Conservation (phyloP, 2,113 vertebrate species). For the Dascyllus trimaculatus region DNA sequence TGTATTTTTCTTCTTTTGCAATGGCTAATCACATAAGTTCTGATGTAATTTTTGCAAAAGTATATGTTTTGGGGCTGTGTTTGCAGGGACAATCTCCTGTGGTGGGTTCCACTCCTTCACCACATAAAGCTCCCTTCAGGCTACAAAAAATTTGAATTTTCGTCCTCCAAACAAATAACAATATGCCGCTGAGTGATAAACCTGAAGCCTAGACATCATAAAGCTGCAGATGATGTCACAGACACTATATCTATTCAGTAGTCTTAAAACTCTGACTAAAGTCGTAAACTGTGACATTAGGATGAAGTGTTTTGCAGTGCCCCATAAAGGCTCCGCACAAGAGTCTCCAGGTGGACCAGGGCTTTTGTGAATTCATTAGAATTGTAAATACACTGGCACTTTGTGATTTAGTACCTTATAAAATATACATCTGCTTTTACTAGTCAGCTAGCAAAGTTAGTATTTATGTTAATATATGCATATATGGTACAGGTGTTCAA, state of each 20-base stretch:
- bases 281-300: slow-evolving; percentile 40
- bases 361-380: slow-evolving; percentile 55
- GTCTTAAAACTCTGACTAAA: slow-evolving; percentile 35
- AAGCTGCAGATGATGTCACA: slow-evolving; percentile 31
- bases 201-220: slow-evolving; percentile 8
- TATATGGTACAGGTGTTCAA: background rate
- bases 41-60: background rate
- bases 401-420: slow-evolving; percentile 50
- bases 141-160: slow-evolving; percentile 18
- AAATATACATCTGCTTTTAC: slow-evolving; percentile 51
- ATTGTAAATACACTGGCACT: slow-evolving; percentile 55
- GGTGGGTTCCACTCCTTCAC: background rate
- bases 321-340: slow-evolving; percentile 28
- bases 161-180: slow-evolving; percentile 29
- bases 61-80: slow-evolving; percentile 1
- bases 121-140: slow-evolving; percentile 1
- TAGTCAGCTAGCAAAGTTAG: slow-evolving; percentile 24
- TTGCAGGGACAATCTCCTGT: background rate
- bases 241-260: slow-evolving; percentile 23
- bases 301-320: slow-evolving; percentile 29
- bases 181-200: slow-evolving; percentile 31
- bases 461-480: slow-evolving; percentile 37
- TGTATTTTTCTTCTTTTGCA: background rate
- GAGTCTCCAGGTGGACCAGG: slow-evolving; percentile 10
- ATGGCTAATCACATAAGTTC: background rate